Evolutionary conservation across 2,113 vertebrate species (phyloP).

Genomic region (Dasypus novemcinctus): DNA sequence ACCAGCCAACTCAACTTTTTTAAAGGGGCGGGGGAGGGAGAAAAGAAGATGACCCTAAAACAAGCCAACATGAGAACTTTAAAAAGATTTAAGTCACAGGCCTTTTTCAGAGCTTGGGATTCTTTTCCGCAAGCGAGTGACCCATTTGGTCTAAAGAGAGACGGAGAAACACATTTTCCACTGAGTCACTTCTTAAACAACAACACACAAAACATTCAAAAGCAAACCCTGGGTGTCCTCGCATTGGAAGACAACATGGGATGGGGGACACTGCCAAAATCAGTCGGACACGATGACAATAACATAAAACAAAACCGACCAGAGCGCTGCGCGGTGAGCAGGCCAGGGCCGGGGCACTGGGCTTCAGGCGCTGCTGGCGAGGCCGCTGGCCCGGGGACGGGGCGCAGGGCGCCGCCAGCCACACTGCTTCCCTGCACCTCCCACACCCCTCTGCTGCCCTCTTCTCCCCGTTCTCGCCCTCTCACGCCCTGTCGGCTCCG

Average conservation of each 20-base stretch:
- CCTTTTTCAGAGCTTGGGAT: conserved; percentile 49
- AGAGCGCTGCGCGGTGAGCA: not conserved
- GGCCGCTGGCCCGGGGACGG: not conserved
- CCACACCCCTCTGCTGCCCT: not conserved
- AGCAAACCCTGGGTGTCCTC: not conserved
- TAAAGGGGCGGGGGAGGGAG: not conserved
- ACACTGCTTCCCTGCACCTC: not conserved
- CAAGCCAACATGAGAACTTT: not conserved
- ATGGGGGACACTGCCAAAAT: not conserved
- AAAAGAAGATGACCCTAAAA: not conserved
- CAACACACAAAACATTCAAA: not conserved
- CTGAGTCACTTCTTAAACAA: not conserved
- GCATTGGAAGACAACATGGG: not conserved
- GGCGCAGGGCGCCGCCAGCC: not conserved
- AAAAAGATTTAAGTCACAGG: conserved; percentile 46
- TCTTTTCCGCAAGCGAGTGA: conserved; percentile 40
- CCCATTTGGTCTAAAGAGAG: conserved; percentile 23
- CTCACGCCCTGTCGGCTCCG: not conserved
- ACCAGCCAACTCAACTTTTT: conserved; percentile 47
- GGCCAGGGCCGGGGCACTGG: not conserved
- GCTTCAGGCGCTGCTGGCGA: not conserved
- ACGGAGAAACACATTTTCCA: not conserved
- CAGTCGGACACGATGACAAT: not conserved
- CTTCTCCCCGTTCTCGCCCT: not conserved
- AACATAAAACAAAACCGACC: not conserved